Evolutionary conservation across 1,140 invertebrate species (phyloP).

Genomic region (Mercenaria mercenaria): DNA sequence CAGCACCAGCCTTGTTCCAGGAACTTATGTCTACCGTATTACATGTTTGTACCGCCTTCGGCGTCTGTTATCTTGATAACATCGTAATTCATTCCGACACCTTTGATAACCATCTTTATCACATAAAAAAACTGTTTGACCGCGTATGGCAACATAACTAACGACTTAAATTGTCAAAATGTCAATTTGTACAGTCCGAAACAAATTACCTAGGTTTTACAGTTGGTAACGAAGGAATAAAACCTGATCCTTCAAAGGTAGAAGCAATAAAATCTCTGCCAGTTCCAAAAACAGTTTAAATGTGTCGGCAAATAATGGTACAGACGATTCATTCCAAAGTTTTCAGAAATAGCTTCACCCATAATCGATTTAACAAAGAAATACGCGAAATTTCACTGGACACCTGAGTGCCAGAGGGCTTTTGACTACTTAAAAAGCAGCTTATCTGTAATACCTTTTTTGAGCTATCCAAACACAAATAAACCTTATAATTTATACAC

Average conservation of each 20-base stretch:
- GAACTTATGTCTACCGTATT: constrained; percentile 73
- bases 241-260: constrained; percentile 19
- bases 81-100: background rate
- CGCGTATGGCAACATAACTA: background rate
- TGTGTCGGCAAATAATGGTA: constrained; percentile 68
- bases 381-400: constrained; percentile 45
- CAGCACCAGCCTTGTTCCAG: constrained; percentile 73
- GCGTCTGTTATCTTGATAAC: background rate
- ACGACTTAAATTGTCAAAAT: constrained; percentile 64
- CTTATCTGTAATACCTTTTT: constrained; percentile 25
- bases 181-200: constrained; percentile 12
- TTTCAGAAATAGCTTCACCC: constrained; percentile 55
- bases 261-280: background rate
- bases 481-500: constrained; percentile 56
- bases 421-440: constrained; percentile 58
- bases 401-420: constrained; percentile 17
- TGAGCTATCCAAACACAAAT: constrained; percentile 32
- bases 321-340: constrained; percentile 69
- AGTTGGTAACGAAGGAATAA: background rate
- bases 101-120: background rate
- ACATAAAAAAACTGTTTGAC: constrained; percentile 4
- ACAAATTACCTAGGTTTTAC: constrained; percentile 19
- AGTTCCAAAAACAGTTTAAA: background rate
- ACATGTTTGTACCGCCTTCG: background rate
- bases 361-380: constrained; percentile 63